Percentiles rank a stretch among this genome's conserved stretches.
phyloP scores from a whole-genome alignment of 2,797 vertebrate species.

The Streptopelia turtur region DNA sequence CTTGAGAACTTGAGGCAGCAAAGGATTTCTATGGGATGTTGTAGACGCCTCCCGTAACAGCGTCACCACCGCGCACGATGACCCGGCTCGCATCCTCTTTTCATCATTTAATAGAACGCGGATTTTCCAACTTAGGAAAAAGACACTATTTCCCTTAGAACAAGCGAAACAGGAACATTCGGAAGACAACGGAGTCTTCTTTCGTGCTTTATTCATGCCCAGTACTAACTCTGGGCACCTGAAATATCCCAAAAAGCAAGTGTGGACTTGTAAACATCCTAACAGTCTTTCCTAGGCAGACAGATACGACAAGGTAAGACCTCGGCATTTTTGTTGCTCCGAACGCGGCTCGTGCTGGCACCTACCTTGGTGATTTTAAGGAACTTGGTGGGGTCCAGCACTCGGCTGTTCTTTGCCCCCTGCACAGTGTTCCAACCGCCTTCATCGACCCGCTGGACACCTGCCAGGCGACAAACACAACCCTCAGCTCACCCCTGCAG shows the following conservation, averaged over 20 bases:
- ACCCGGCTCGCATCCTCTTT: not conserved
- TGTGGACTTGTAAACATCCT: not conserved
- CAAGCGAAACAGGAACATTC: not conserved
- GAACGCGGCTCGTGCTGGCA: not conserved
- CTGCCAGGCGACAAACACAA: conserved; percentile 12
- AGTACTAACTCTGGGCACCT: not conserved
- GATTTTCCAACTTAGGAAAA: not conserved
- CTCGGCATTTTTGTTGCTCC: not conserved
- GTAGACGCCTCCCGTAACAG: not conserved
- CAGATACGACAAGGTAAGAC: not conserved
- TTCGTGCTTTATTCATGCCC: not conserved
- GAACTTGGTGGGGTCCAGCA: conserved; percentile 96
- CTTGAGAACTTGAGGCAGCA: not conserved
- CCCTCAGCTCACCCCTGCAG: not conserved
- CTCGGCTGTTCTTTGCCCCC: conserved; percentile 94
- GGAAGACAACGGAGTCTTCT: not conserved
- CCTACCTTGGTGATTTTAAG: conserved; percentile 98
- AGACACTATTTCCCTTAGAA: not conserved
- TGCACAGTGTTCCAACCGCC: conserved; percentile 98
- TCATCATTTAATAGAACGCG: not conserved
- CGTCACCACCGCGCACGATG: rapidly evolving
- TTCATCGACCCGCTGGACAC: conserved; percentile 86
- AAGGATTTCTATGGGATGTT: not conserved
- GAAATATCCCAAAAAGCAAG: not conserved
- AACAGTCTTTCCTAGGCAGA: not conserved